Conservation (phyloP, 2,797 vertebrate species). For the Hozukius guyotensis region DNA sequence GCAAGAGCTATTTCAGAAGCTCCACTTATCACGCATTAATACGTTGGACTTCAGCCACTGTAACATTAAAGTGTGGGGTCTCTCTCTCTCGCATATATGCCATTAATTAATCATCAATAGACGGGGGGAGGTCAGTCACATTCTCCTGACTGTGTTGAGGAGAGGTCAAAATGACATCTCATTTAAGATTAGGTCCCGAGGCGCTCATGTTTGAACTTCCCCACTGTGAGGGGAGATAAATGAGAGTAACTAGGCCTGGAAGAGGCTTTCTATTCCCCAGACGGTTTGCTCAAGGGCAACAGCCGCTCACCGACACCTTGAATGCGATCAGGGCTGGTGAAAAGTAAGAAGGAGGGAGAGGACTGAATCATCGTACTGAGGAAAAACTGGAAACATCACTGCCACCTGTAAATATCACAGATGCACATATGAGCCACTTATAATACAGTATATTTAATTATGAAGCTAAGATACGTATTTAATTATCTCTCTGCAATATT, state of each 20-base stretch:
- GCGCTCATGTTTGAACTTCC: not conserved
- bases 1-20: not conserved
- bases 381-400: not conserved
- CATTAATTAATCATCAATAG: not conserved
- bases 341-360: not conserved
- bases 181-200: slow-evolving; percentile 7
- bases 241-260: not conserved
- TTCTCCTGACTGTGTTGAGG: not conserved
- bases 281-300: slow-evolving; percentile 13
- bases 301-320: not conserved
- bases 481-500: slow-evolving; percentile 20
- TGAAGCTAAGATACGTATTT: not conserved
- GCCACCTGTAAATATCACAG: not conserved
- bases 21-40: not conserved
- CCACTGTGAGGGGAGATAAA: slow-evolving; percentile 5
- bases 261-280: not conserved
- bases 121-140: slow-evolving; percentile 1
- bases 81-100: not conserved
- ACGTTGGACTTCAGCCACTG: not conserved
- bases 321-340: not conserved
- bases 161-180: slow-evolving; percentile 18
- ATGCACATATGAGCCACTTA: not conserved
- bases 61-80: not conserved
- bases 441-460: slow-evolving; percentile 15
- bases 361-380: not conserved